Conservation (phyloP, 2,113 vertebrate species). For the Calonectris borealis region DNA sequence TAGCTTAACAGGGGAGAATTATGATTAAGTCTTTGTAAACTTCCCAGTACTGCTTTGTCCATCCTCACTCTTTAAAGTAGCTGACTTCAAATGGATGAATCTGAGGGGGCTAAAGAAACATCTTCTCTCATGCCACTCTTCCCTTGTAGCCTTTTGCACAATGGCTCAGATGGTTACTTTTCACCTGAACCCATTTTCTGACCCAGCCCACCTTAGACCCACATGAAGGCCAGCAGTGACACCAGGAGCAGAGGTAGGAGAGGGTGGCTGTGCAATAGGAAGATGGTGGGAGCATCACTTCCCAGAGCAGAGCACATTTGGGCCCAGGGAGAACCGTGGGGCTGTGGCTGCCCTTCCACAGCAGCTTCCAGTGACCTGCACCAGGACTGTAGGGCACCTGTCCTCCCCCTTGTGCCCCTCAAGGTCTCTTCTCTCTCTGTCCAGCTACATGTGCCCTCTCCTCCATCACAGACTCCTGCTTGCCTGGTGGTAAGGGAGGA, state of each 20-base stretch:
- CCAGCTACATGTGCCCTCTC: fast-evolving
- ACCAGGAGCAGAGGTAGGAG: background rate
- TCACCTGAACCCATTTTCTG: background rate
- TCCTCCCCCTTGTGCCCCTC: background rate
- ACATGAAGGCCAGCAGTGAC: background rate
- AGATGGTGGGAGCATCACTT: background rate
- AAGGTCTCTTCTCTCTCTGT: background rate
- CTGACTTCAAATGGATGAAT: background rate
- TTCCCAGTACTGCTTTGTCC: background rate
- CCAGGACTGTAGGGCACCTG: background rate
- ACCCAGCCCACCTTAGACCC: background rate
- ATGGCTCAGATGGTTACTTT: background rate
- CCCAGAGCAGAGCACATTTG: background rate
- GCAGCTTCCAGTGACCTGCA: background rate
- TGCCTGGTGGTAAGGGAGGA: background rate
- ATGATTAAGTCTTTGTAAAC: background rate
- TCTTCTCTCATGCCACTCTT: background rate
- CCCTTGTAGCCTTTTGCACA: background rate
- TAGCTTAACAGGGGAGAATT: background rate
- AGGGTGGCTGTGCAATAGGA: background rate
- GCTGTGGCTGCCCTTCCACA: background rate
- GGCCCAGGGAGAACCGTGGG: fast-evolving
- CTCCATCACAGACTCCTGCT: background rate
- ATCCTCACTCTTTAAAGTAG: background rate
- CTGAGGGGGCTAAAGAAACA: background rate